phyloP scores from a whole-genome alignment of 2,113 vertebrate genomes.

The Ariopsis seemanni region DNA sequence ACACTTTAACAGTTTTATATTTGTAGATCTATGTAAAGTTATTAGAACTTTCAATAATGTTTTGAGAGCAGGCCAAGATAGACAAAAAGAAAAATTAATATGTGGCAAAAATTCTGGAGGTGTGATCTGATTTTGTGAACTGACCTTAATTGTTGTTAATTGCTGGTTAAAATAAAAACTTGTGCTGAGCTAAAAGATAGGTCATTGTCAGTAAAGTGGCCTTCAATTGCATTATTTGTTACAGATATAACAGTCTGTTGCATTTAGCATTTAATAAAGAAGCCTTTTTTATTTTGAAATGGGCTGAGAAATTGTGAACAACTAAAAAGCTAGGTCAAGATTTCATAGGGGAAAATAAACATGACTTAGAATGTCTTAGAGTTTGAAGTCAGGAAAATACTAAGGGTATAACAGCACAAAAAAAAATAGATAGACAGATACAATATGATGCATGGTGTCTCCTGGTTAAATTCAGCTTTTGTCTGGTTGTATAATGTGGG shows the following conservation, averaged over 20 bases:
- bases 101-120: not conserved
- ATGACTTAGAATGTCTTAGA: not conserved
- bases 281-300: not conserved
- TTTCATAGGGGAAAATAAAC: not conserved
- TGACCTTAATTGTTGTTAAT: not conserved
- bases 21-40: not conserved
- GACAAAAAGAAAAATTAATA: not conserved
- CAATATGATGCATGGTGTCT: not conserved
- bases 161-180: constrained; percentile 9
- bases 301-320: not conserved
- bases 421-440: not conserved
- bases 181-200: not conserved
- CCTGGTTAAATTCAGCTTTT: not conserved
- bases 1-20: not conserved
- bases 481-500: not conserved
- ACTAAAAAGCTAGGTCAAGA: not conserved
- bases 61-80: not conserved
- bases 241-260: not conserved
- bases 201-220: not conserved
- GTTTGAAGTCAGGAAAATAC: not conserved
- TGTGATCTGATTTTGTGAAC: not conserved
- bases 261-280: not conserved
- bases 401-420: not conserved
- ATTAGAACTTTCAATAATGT: not conserved
- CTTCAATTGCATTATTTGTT: not conserved